A percentile compares a stretch with the other conserved stretches of the same genome.
Evolutionary conservation across 2,888 invertebrate species (phyloP).

Genomic region (Tholera decimalis): DNA sequence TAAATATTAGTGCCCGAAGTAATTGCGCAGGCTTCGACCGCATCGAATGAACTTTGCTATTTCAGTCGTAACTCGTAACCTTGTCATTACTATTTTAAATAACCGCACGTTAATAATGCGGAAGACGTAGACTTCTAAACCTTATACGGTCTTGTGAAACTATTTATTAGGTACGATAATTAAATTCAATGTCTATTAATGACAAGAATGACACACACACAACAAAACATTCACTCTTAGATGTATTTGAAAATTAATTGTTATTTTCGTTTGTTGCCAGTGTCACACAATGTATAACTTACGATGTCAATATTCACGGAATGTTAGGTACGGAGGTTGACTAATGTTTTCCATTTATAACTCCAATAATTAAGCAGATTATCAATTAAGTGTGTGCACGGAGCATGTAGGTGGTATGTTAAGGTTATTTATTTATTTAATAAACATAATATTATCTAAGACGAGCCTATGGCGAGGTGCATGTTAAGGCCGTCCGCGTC

Average conservation of each 20-base stretch:
- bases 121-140: slow-evolving; percentile 31
- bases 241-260: slow-evolving; percentile 29
- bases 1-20: slow-evolving; percentile 18
- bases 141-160: slow-evolving; percentile 15
- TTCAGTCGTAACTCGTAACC: slow-evolving; percentile 44
- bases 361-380: slow-evolving; percentile 51
- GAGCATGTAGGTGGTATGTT: slow-evolving; percentile 52
- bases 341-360: slow-evolving; percentile 49
- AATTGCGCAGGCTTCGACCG: slow-evolving; percentile 8
- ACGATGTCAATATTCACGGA: slow-evolving; percentile 36
- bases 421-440: slow-evolving; percentile 65
- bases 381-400: slow-evolving; percentile 54
- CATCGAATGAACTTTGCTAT: slow-evolving; percentile 38
- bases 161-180: slow-evolving; percentile 45
- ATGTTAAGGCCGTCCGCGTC: slow-evolving; percentile 68
- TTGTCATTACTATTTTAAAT: slow-evolving; percentile 36
- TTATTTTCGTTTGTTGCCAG: slow-evolving; percentile 17
- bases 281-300: slow-evolving; percentile 24
- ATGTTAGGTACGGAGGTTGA: slow-evolving; percentile 40
- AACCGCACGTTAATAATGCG: slow-evolving; percentile 27
- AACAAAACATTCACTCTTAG: slow-evolving; percentile 20
- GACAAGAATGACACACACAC: too few species aligned
- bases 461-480: slow-evolving; percentile 46
- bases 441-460: slow-evolving; percentile 62
- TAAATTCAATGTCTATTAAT: slow-evolving; percentile 44